Evolutionary conservation across 2,888 invertebrate species (phyloP).

Genomic region (Drosophila anomalata): DNA sequence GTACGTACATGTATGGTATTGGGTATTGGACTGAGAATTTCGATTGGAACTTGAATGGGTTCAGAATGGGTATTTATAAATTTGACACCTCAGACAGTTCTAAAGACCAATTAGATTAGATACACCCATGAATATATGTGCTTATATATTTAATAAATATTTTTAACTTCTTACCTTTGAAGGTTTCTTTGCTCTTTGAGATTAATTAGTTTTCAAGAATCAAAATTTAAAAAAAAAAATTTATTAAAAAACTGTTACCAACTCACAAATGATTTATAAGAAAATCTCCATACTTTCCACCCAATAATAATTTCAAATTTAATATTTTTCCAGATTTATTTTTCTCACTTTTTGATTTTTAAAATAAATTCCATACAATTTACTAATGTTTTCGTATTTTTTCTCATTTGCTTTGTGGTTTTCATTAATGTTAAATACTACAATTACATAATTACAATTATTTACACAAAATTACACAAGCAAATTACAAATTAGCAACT

Average conservation of each 20-base stretch:
- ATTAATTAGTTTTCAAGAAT: slow-evolving; percentile 22
- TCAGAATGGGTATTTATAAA: slow-evolving; percentile 42
- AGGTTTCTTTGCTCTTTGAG: not conserved
- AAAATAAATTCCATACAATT: slow-evolving; percentile 64
- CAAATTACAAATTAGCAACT: slow-evolving; percentile 46
- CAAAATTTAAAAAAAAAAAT: no score
- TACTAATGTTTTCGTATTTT: slow-evolving; percentile 43
- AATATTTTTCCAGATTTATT: slow-evolving; percentile 42
- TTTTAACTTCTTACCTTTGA: not conserved
- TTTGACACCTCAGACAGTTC: slow-evolving; percentile 53
- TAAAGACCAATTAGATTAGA: slow-evolving; percentile 50
- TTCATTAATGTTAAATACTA: slow-evolving; percentile 59
- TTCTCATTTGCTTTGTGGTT: slow-evolving; percentile 18
- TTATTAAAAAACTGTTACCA: no score
- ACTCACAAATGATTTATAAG: no score
- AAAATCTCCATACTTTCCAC: not conserved
- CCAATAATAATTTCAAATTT: not conserved
- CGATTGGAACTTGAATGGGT: slow-evolving; percentile 23
- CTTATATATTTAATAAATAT: slow-evolving; percentile 15
- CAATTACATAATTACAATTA: slow-evolving; percentile 58
- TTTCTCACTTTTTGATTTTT: slow-evolving; percentile 52
- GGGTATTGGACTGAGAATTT: slow-evolving; percentile 13
- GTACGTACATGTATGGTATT: not conserved
- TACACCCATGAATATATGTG: slow-evolving; percentile 32
- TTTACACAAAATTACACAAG: slow-evolving; percentile 62